A percentile compares a stretch with the other conserved stretches of the same genome.
Conservation (phyloP, 2,888 invertebrate species). For the Altica lythri region DNA sequence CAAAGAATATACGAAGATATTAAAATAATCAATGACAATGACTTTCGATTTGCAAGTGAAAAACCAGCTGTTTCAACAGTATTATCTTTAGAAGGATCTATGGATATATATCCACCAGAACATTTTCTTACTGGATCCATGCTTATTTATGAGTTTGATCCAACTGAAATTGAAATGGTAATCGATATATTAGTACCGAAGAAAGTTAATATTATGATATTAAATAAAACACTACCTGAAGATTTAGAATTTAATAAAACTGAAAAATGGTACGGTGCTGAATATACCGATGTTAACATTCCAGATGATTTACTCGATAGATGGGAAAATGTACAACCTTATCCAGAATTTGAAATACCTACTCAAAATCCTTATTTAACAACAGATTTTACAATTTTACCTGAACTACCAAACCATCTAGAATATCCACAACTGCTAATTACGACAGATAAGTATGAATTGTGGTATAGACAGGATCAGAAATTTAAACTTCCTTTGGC, state of each 20-base stretch:
- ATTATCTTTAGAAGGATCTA: constrained; percentile 73
- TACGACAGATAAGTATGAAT: constrained; percentile 63
- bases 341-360: constrained; percentile 69
- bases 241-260: constrained; percentile 63
- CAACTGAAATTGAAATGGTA: constrained; percentile 66
- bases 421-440: constrained; percentile 65
- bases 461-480: constrained; percentile 85
- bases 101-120: constrained; percentile 79
- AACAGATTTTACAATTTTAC: constrained; percentile 68
- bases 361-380: constrained; percentile 75
- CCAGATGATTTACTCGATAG: constrained; percentile 66
- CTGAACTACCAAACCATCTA: constrained; percentile 53
- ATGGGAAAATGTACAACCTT: constrained; percentile 65
- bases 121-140: constrained; percentile 79
- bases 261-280: constrained; percentile 85
- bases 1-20: constrained; percentile 74
- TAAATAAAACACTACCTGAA: constrained; percentile 65
- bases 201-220: constrained; percentile 71
- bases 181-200: constrained; percentile 67
- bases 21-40: constrained; percentile 74
- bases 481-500: constrained; percentile 83
- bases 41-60: constrained; percentile 74
- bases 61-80: constrained; percentile 76
- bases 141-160: constrained; percentile 77
- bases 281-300: constrained; percentile 70